phyloP scores from a whole-genome alignment of 1,140 invertebrate genomes.

The Halyomorpha halys region DNA sequence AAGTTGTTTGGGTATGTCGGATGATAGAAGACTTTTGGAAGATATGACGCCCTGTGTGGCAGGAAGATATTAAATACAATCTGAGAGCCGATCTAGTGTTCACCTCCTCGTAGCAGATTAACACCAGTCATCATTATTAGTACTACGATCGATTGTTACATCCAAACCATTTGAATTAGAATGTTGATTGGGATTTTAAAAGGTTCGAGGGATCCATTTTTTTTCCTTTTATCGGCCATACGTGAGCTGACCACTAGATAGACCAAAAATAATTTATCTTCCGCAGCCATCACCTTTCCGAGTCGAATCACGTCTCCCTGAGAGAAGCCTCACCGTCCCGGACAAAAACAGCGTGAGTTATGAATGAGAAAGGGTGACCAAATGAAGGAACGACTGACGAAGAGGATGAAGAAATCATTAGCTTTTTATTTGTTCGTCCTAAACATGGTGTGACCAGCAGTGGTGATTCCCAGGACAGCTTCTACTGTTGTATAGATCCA shows the following conservation, averaged over 20 bases:
- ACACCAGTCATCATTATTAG: background rate
- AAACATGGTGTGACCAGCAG: too few species aligned
- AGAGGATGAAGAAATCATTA: slow-evolving; percentile 2
- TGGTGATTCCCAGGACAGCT: too few species aligned
- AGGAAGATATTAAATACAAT: background rate
- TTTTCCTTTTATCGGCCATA: background rate
- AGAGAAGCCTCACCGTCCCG: too few species aligned
- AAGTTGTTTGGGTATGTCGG: too few species aligned
- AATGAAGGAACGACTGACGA: slow-evolving; percentile 1
- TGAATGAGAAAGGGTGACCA: slow-evolving; percentile 7
- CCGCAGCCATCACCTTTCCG: too few species aligned
- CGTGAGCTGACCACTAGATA: slow-evolving; percentile 7
- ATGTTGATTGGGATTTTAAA: slow-evolving; percentile 7
- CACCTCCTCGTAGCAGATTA: background rate
- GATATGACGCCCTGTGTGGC: background rate
- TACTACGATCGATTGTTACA: background rate
- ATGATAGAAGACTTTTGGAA: too few species aligned
- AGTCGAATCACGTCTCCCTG: too few species aligned
- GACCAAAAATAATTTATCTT: too few species aligned
- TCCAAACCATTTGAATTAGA: slow-evolving; percentile 2
- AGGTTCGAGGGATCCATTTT: background rate
- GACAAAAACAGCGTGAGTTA: slow-evolving; percentile 2
- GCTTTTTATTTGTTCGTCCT: too few species aligned
- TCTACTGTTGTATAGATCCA: too few species aligned
- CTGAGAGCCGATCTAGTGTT: background rate